These are phyloP conservation scores for Calliphora vicina DNA, from an alignment of 1,140 invertebrate genomes.

Conservation along the genomic window DNA sequence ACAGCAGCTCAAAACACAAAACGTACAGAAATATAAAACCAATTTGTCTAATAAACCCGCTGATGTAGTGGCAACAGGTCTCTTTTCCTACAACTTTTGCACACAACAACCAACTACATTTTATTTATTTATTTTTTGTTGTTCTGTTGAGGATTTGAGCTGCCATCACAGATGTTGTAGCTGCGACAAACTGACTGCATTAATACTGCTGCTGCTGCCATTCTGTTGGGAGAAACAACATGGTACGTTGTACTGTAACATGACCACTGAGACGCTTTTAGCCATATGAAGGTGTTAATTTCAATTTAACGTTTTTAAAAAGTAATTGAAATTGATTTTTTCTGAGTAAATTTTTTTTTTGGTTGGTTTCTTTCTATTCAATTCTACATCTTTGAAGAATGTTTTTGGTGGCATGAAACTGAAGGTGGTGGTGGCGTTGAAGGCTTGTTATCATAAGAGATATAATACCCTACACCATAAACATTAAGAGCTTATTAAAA, in stretches of 20 bases:
- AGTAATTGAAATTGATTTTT: constrained; percentile 44
- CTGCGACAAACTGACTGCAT: no score
- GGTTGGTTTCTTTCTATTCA: not conserved
- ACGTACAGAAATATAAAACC: constrained; percentile 29
- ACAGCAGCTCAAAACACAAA: not conserved
- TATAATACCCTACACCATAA: no score
- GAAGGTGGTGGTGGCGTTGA: no score
- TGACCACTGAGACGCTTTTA: constrained; percentile 35
- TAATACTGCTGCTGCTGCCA: no score
- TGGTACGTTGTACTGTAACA: not conserved
- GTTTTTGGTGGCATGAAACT: not conserved
- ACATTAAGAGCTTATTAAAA: no score
- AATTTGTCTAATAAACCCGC: constrained; percentile 59
- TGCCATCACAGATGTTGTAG: not conserved
- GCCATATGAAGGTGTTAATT: constrained; percentile 52
- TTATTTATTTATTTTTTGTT: not conserved
- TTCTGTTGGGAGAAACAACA: not conserved
- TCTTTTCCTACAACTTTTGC: not conserved
- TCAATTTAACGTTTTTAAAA: constrained; percentile 48
- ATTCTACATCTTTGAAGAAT: not conserved
- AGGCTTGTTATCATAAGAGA: no score
- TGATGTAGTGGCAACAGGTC: constrained; percentile 41
- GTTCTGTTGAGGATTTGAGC: not conserved
- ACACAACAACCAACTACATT: not conserved
- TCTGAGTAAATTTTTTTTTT: no score